Evolutionary conservation across 2,888 invertebrate genomes (phyloP), one percentile per base, ranked within the genome.

Genomic region (Priocnemis perturbator): DNA sequence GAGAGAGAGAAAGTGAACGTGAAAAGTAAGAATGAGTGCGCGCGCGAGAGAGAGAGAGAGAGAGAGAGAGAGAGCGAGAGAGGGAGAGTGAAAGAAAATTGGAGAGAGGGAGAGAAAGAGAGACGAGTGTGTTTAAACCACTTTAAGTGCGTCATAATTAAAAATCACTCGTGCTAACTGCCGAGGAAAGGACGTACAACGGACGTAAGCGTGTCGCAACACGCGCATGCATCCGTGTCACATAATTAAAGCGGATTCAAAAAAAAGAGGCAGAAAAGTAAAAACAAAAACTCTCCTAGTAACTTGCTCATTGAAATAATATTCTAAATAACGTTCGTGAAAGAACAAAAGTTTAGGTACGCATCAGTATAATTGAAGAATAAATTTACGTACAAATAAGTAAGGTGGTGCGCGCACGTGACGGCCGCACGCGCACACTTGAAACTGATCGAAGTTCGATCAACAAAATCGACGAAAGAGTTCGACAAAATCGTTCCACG

Each of bases 281-380:
- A 69, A 74, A 68, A 52, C 64, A 69, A 67, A 72, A 67, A 67
- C 71, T 78, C 79, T 79, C 74, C 78, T 76, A 81, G 79, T 82
- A 81, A 83, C 78, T 83, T 83, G 85, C 84, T 84, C 85, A 83
- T 84, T 83, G 79, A 84, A 85, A 85, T 82, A 84, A 85, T 85
- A 85, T 85, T 85, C 84, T 85, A 85, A 85, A 85, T 83, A 78
- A 83, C 78, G 81, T 77, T 83, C 77, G 74, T 80, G 80, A 77
- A 69, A 71, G 73, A 82, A 76, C 74, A 75, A 67, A 81, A 76
- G 69, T 82, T 74, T 79, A 82, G 74, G 74, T 74, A 76, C 74
- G 79, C 74, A 77, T 79, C 76, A 73, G 66, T 82, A 74, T 76
- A 72, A 78, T 37, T 76, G 74, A 71, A 64, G 64, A 70, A 74